Evolutionary conservation across 2,113 vertebrate genomes (phyloP).

Genomic region (Prionailurus viverrinus): DNA sequence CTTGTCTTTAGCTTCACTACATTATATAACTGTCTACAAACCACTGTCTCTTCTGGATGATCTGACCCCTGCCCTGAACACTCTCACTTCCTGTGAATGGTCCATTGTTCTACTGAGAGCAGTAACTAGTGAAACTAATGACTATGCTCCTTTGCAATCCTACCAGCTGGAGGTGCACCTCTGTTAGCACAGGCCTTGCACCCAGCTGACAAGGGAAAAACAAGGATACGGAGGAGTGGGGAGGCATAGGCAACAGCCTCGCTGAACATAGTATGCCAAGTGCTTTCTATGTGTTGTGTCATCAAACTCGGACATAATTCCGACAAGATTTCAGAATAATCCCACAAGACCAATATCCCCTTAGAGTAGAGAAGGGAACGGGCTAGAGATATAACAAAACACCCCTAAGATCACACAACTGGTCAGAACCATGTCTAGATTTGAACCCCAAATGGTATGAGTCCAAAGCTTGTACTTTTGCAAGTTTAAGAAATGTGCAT

Average conservation of each 20-base stretch:
- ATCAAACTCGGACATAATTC: background rate
- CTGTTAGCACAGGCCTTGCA: background rate
- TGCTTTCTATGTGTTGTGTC: background rate
- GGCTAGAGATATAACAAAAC: background rate
- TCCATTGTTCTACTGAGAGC: background rate
- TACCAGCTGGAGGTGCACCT: background rate
- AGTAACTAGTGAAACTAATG: background rate
- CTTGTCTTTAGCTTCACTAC: background rate
- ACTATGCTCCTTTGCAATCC: background rate
- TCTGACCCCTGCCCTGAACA: background rate
- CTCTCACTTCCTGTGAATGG: background rate
- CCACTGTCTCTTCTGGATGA: background rate
- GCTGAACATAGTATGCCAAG: background rate
- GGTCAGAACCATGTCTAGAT: background rate
- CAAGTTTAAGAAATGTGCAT: background rate
- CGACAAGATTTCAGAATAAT: background rate
- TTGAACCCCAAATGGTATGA: background rate
- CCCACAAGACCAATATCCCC: rapidly evolving
- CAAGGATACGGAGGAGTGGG: rapidly evolving
- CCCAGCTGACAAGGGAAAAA: background rate
- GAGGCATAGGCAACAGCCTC: background rate
- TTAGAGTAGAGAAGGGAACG: background rate
- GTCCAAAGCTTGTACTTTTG: background rate
- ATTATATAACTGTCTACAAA: background rate
- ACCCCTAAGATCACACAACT: too few relatives aligned